Conservation (phyloP, 1,140 invertebrate species). For the Teleogryllus occipitalis region DNA sequence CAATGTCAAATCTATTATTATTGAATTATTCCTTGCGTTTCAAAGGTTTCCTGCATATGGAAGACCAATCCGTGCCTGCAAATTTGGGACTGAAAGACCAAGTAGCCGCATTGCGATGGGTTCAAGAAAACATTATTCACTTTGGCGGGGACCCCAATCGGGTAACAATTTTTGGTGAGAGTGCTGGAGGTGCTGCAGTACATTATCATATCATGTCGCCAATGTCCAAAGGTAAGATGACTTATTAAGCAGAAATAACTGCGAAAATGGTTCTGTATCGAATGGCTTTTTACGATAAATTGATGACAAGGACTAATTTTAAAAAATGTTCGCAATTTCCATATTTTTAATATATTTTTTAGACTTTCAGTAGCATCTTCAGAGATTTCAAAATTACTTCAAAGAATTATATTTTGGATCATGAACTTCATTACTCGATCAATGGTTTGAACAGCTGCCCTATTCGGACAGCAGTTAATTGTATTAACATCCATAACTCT, state of each 20-base stretch:
- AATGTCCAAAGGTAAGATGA: neutral
- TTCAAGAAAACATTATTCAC: slow-evolving; percentile 32
- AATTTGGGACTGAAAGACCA: slow-evolving; percentile 37
- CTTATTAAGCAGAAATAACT: neutral
- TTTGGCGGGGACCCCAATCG: slow-evolving; percentile 37
- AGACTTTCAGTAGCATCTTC: too few species aligned
- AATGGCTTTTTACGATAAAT: too few species aligned
- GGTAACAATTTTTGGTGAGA: slow-evolving; percentile 37
- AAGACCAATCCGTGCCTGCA: slow-evolving; percentile 25
- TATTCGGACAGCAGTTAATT: too few species aligned
- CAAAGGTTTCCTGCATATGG: slow-evolving; percentile 27
- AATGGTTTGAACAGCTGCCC: too few species aligned
- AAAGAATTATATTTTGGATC: too few species aligned
- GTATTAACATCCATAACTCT: neutral
- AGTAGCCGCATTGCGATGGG: slow-evolving; percentile 36
- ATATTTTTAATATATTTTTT: too few species aligned
- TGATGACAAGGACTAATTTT: too few species aligned
- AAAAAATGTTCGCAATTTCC: too few species aligned
- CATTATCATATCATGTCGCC: slow-evolving; percentile 31
- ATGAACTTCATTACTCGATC: too few species aligned
- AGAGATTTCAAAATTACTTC: too few species aligned
- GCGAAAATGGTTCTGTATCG: too few species aligned
- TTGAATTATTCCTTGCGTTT: neutral
- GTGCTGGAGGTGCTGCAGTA: slow-evolving; percentile 32
- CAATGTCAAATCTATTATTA: too few species aligned